Conservation (phyloP, 2,797 vertebrate genomes). For the Helicolenus hilgendorfi region DNA sequence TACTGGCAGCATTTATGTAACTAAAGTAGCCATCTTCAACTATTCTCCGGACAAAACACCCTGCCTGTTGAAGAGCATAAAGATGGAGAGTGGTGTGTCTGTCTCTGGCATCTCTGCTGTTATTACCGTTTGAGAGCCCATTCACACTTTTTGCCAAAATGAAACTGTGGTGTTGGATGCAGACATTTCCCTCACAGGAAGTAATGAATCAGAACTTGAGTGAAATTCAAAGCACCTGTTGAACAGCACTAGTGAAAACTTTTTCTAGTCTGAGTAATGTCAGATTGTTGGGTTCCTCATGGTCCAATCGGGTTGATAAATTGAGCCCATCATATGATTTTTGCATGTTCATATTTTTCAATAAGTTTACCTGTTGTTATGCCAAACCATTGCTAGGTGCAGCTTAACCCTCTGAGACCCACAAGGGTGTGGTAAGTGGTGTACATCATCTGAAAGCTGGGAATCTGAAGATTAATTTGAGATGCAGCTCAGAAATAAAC, state of each 20-base stretch:
- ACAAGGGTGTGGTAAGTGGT: no score
- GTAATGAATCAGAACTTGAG: neutral
- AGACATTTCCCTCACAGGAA: neutral
- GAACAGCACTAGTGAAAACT: neutral
- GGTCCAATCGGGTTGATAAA: neutral
- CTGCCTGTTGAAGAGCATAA: neutral
- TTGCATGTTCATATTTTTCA: neutral
- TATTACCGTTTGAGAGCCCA: neutral
- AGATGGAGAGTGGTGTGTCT: neutral
- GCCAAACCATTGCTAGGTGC: neutral
- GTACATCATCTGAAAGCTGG: no score
- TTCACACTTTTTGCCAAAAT: neutral
- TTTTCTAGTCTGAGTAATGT: neutral
- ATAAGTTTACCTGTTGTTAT: neutral
- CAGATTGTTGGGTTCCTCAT: neutral
- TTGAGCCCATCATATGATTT: neutral
- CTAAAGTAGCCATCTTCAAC: neutral
- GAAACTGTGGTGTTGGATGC: neutral
- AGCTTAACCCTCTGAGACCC: neutral
- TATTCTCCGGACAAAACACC: neutral
- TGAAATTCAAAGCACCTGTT: neutral
- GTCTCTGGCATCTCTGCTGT: neutral
- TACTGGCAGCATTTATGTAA: neutral
- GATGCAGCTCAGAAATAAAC: no score
- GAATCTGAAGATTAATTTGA: no score